Percentiles rank a stretch among this genome's conserved stretches.
phyloP scores from a whole-genome alignment of 2,888 invertebrate genomes.

The Phortica magna region DNA sequence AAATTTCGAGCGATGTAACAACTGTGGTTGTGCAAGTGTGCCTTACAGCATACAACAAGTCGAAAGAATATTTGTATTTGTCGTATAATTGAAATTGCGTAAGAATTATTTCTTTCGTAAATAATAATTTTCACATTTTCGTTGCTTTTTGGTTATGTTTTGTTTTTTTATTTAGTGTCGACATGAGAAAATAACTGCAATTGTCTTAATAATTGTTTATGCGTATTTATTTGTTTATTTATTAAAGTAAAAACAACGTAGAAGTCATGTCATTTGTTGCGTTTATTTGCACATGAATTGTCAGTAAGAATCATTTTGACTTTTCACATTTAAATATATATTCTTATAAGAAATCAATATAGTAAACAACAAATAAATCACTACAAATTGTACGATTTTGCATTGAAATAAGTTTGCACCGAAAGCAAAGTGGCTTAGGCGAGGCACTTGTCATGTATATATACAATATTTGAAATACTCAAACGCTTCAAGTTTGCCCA shows the following conservation, averaged over 20 bases:
- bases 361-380: background rate
- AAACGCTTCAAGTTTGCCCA: constrained; percentile 10
- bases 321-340: background rate
- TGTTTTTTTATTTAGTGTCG: no score
- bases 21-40: background rate
- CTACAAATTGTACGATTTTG: background rate
- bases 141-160: background rate
- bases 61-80: constrained; percentile 61
- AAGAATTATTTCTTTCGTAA: constrained; percentile 48
- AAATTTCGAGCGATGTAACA: constrained; percentile 23
- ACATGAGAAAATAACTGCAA: background rate
- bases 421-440: no score
- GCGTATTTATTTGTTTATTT: background rate
- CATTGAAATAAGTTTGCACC: no score
- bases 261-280: no score
- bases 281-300: no score
- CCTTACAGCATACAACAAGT: background rate
- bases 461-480: background rate
- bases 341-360: background rate
- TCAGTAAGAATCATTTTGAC: no score
- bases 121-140: background rate
- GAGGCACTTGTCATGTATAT: background rate
- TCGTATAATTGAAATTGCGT: constrained; percentile 64
- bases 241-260: no score
- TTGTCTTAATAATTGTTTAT: constrained; percentile 13